These are phyloP conservation scores for Petrocephalus sullivani DNA, from an alignment of 2,797 vertebrate genomes.

Conservation along the genomic window DNA sequence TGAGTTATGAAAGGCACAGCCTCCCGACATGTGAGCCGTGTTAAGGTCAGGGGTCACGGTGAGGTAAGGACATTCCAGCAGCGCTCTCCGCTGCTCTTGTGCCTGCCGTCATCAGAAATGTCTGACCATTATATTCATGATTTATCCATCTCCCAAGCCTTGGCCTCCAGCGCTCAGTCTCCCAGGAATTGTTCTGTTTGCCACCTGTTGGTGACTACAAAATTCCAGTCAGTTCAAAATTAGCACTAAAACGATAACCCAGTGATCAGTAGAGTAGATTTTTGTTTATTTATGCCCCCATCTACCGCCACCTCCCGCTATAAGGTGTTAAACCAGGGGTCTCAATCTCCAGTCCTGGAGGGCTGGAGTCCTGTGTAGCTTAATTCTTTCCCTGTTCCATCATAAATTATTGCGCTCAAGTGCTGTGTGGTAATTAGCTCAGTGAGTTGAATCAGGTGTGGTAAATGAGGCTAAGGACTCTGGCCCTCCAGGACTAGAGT, in stretches of 20 bases:
- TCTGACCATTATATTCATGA: constrained; percentile 15
- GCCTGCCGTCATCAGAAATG: constrained; percentile 4
- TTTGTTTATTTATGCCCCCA: constrained; percentile 13
- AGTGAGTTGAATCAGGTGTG: too few species aligned
- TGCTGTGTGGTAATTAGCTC: too few species aligned
- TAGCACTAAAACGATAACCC: constrained; percentile 45
- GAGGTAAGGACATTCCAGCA: constrained; percentile 28
- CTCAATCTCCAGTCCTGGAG: too few species aligned
- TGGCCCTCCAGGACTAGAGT: too few species aligned
- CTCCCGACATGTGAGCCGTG: constrained; percentile 30
- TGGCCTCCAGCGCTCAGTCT: constrained; percentile 11
- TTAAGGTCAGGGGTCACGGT: constrained; percentile 29
- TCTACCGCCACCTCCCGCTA: not conserved
- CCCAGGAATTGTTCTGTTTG: constrained; percentile 20
- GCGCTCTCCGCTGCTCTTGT: not conserved
- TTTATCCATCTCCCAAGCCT: constrained; percentile 20
- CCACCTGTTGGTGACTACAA: constrained; percentile 52
- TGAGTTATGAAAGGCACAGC: constrained; percentile 22
- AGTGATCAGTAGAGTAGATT: constrained; percentile 35
- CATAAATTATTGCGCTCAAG: too few species aligned
- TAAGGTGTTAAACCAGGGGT: not conserved
- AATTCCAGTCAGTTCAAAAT: constrained; percentile 44
- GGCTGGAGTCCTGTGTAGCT: too few species aligned
- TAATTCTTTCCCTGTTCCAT: too few species aligned
- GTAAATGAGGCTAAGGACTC: too few species aligned